These are phyloP conservation scores for Neotragus pygmaeus DNA, from an alignment of 2,113 vertebrate genomes.

Conservation along the genomic window DNA sequence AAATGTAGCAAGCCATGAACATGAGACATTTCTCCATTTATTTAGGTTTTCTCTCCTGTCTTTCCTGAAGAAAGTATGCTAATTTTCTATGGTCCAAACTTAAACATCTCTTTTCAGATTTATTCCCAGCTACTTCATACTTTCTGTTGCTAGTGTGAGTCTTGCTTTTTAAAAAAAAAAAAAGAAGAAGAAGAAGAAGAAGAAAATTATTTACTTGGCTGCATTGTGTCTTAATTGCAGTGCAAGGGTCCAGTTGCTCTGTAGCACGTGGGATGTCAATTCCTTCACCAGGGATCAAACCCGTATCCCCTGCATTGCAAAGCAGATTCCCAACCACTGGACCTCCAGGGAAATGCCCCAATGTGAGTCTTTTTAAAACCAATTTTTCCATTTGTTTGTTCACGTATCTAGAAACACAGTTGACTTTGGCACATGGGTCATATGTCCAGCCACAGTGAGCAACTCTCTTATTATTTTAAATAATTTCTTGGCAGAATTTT, in stretches of 20 bases:
- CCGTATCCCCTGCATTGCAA: neutral
- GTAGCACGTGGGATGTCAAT: neutral
- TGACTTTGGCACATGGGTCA: neutral
- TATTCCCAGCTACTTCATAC: neutral
- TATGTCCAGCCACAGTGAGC: neutral
- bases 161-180: neutral
- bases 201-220: neutral
- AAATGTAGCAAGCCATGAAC: neutral
- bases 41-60: neutral
- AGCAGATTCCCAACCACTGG: neutral
- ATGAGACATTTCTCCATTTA: neutral
- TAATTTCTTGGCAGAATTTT: neutral
- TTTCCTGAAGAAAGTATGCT: neutral
- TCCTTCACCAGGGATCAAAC: neutral
- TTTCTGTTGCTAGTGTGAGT: neutral
- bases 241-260: neutral
- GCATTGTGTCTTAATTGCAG: neutral
- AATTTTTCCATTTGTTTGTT: neutral
- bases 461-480: neutral
- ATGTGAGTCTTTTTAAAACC: neutral
- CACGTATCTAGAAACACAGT: neutral
- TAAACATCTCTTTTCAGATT: neutral
- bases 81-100: neutral
- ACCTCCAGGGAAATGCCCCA: neutral
- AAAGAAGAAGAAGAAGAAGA: too few relatives aligned